Percentiles rank a stretch among this genome's conserved stretches.
Conservation (phyloP, 2,797 vertebrate species). For the Rachycentron canadum region DNA sequence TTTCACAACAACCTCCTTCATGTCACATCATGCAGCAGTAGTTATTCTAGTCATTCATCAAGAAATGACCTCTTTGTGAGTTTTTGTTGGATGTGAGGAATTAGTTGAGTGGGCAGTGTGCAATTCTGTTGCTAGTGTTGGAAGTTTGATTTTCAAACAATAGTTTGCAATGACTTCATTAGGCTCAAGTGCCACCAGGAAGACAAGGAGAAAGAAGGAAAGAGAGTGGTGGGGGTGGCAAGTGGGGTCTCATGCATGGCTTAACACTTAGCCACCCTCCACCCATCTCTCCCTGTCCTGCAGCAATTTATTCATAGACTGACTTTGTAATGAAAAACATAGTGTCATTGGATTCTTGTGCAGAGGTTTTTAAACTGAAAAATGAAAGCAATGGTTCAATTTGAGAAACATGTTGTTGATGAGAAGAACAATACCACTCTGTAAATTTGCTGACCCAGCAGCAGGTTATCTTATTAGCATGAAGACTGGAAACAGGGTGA, state of each 20-base stretch:
- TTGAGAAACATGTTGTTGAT: no score
- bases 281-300: constrained; percentile 32
- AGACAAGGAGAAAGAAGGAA: constrained; percentile 12
- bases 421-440: neutral
- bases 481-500: neutral
- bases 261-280: constrained; percentile 35
- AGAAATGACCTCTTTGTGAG: neutral
- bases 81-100: constrained; percentile 30
- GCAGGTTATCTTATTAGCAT: neutral
- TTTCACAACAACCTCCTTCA: neutral
- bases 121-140: constrained; percentile 31
- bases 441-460: neutral
- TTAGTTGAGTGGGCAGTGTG: constrained; percentile 35
- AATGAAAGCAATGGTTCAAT: neutral
- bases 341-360: constrained; percentile 9
- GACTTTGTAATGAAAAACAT: constrained; percentile 14
- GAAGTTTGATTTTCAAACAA: constrained; percentile 45
- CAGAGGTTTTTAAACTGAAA: neutral
- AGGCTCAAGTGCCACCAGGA: constrained; percentile 43
- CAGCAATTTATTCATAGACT: constrained; percentile 14
- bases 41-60: constrained; percentile 17
- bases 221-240: constrained; percentile 2
- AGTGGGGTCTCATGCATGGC: constrained; percentile 47
- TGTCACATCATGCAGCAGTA: constrained; percentile 1
- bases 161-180: constrained; percentile 52